Conservation (phyloP, 2,888 invertebrate species). For the Cyclophora albipunctata region DNA sequence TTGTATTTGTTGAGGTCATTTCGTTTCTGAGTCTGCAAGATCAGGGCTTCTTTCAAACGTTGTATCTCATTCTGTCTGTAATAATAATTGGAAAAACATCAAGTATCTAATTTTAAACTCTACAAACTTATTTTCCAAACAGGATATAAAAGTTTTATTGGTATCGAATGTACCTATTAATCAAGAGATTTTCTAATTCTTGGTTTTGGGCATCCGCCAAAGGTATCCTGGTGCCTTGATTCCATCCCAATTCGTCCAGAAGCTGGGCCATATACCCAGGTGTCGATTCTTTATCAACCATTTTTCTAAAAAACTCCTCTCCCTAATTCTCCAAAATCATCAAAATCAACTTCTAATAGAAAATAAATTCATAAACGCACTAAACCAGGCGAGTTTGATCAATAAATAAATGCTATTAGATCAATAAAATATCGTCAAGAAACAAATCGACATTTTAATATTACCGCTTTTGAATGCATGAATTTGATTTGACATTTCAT, state of each 20-base stretch:
- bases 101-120: no score
- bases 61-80: slow-evolving; percentile 66
- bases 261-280: slow-evolving; percentile 76
- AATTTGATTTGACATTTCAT: no score
- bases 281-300: slow-evolving; percentile 40
- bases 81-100: slow-evolving; percentile 4
- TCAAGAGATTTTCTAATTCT: slow-evolving; percentile 47
- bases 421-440: neutral
- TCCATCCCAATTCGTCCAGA: slow-evolving; percentile 82
- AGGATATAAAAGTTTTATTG: no score
- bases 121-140: no score
- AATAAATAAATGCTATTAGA: neutral
- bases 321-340: neutral
- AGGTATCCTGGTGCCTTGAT: slow-evolving; percentile 85
- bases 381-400: neutral
- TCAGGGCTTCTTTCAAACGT: slow-evolving; percentile 50
- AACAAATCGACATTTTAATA: neutral
- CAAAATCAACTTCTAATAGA: no score
- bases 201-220: slow-evolving; percentile 85
- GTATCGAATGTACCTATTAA: slow-evolving; percentile 39
- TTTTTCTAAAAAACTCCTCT: slow-evolving; percentile 14
- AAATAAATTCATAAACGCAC: no score
- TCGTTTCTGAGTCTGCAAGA: slow-evolving; percentile 52
- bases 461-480: no score
- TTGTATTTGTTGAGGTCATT: slow-evolving; percentile 63